These are phyloP conservation scores for Rhagophthalmus giganteus DNA, from an alignment of 2,888 invertebrate genomes.

Conservation along the genomic window DNA sequence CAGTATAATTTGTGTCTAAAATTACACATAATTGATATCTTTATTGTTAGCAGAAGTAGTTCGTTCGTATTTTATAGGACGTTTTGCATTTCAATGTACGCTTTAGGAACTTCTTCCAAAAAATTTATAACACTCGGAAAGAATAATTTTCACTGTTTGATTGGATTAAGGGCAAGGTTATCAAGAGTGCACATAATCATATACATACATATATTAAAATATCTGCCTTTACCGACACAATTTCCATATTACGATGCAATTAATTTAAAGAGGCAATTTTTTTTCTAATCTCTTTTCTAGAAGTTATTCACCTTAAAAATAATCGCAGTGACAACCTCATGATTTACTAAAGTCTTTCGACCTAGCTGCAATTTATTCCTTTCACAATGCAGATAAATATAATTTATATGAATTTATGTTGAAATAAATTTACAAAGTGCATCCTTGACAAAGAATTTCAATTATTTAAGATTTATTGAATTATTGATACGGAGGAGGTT, in stretches of 20 bases:
- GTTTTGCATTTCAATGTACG: conserved; percentile 20
- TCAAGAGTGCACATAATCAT: too few species aligned
- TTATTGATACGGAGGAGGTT: not conserved
- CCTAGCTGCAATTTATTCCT: too few species aligned
- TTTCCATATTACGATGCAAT: too few species aligned
- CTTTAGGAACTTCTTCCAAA: conserved; percentile 4
- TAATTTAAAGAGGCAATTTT: too few species aligned
- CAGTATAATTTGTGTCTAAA: conserved; percentile 28
- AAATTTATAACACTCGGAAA: conserved; percentile 7
- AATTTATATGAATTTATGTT: not conserved
- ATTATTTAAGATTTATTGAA: not conserved
- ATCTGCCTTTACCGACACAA: too few species aligned
- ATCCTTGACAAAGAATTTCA: not conserved
- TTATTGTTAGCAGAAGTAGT: conserved; percentile 38
- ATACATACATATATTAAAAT: too few species aligned
- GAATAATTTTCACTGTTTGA: not conserved
- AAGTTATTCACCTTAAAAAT: too few species aligned
- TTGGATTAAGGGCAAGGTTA: not conserved
- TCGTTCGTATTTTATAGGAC: conserved; percentile 19
- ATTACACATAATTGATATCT: conserved; percentile 37
- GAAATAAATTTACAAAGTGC: not conserved
- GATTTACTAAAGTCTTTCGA: not conserved
- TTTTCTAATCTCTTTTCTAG: too few species aligned
- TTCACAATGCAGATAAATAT: not conserved
- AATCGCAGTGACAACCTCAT: too few species aligned